These are phyloP conservation scores for Bryconaethiops microstoma DNA, from an alignment of 2,797 vertebrate genomes.

Conservation along the genomic window DNA sequence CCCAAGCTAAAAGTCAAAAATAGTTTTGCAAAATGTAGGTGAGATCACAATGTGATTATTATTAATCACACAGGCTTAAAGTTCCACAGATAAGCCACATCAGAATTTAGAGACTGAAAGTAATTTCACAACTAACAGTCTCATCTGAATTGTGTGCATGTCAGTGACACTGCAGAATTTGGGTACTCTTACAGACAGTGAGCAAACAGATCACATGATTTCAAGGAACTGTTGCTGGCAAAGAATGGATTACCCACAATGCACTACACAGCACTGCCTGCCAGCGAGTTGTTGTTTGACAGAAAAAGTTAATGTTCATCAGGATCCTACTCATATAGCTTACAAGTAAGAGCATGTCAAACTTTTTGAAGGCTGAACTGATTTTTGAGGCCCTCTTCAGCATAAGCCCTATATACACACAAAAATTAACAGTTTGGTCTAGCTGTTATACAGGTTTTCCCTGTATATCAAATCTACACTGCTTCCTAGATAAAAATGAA, in stretches of 20 bases:
- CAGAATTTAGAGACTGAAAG: not conserved
- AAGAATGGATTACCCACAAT: not conserved
- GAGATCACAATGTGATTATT: not conserved
- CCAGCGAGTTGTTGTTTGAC: not conserved
- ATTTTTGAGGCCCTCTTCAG: not conserved
- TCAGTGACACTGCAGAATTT: not conserved
- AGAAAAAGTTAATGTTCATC: not conserved
- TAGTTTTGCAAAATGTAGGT: not conserved
- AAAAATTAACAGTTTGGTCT: conserved; percentile 16
- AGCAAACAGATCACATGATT: conserved; percentile 55
- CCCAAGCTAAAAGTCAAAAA: too few relatives aligned
- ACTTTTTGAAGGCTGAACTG: not conserved
- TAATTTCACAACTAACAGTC: not conserved
- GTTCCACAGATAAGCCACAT: not conserved
- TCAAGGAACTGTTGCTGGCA: conserved; percentile 49
- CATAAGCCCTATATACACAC: not conserved
- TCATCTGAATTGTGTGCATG: not conserved
- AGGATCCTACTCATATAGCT: not conserved
- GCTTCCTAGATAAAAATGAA: not conserved
- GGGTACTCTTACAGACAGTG: not conserved
- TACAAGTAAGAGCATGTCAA: conserved; percentile 38
- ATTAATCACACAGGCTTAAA: not conserved
- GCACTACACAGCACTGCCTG: not conserved
- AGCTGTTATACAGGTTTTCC: not conserved
- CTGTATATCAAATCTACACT: not conserved